These are phyloP conservation scores for Nowickia ferox DNA, from an alignment of 2,888 invertebrate genomes.

Conservation along the genomic window DNA sequence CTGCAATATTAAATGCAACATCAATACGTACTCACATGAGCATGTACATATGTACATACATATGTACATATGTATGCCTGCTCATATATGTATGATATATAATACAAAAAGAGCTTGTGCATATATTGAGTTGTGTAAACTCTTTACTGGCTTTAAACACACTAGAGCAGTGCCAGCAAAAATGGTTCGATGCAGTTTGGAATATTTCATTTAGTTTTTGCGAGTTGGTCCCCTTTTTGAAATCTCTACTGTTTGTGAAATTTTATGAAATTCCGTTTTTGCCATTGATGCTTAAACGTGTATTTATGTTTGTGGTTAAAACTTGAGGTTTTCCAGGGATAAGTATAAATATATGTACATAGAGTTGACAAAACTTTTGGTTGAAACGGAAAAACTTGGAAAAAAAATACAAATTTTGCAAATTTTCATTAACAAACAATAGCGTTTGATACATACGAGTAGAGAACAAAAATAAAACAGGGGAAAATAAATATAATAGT, in stretches of 20 bases:
- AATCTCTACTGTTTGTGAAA: neutral
- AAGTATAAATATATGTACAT: constrained; percentile 52
- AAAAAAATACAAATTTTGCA: constrained; percentile 45
- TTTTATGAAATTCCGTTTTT: constrained; percentile 30
- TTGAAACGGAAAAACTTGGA: constrained; percentile 35
- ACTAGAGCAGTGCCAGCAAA: constrained; percentile 40
- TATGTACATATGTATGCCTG: neutral
- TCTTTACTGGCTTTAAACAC: constrained; percentile 57
- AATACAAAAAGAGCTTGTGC: constrained; percentile 18
- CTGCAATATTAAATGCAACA: constrained; percentile 53
- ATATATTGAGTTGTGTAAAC: constrained; percentile 52
- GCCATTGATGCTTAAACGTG: constrained; percentile 57
- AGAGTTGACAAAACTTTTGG: constrained; percentile 66
- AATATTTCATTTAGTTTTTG: neutral
- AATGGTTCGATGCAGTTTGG: neutral
- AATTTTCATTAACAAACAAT: constrained; percentile 57
- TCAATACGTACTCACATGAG: constrained; percentile 2
- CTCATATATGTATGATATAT: neutral
- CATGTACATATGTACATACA: neutral
- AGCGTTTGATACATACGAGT: constrained; percentile 51
- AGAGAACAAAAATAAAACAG: constrained; percentile 34
- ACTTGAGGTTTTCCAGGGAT: constrained; percentile 69
- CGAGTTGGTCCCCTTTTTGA: neutral
- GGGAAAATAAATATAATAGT: constrained; percentile 64
- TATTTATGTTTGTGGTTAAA: constrained; percentile 71